A percentile compares a stretch with the other conserved stretches of the same genome.
Evolutionary conservation across 35 echinoderm and acorn worm species (phyloP).

Genomic region (Hemicentrotus pulcherrimus): DNA sequence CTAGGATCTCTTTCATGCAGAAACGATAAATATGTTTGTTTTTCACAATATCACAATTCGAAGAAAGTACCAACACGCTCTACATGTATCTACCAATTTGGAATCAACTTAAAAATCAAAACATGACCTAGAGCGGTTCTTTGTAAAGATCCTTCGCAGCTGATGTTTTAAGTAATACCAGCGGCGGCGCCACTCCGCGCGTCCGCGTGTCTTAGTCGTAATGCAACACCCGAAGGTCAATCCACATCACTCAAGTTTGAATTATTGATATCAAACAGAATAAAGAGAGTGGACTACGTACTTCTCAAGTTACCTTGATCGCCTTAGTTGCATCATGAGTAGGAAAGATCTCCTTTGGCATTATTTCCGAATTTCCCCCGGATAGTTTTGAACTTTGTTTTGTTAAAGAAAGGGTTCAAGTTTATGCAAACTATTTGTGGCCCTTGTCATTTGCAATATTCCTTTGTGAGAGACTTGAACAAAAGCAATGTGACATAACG

Average conservation of each 20-base stretch:
- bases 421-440: no score
- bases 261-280: conserved; percentile 5
- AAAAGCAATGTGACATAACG: no score
- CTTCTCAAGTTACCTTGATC: not conserved
- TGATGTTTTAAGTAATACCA: conserved; percentile 3
- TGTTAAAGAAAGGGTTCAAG: no score
- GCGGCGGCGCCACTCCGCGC: not conserved
- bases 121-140: not conserved
- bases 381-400: not conserved
- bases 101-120: not conserved
- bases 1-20: not conserved
- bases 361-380: not conserved
- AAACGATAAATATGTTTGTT: not conserved
- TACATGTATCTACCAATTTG: not conserved
- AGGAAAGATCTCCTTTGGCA: not conserved
- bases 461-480: no score
- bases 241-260: not conserved
- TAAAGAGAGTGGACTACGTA: not conserved
- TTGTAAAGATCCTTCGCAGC: not conserved
- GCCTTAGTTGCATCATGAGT: not conserved
- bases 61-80: not conserved
- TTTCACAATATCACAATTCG: not conserved
- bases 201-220: not conserved
- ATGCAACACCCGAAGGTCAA: not conserved
- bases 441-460: no score